Conservation (phyloP, 2,113 vertebrate genomes). For the Fregata magnificens region DNA sequence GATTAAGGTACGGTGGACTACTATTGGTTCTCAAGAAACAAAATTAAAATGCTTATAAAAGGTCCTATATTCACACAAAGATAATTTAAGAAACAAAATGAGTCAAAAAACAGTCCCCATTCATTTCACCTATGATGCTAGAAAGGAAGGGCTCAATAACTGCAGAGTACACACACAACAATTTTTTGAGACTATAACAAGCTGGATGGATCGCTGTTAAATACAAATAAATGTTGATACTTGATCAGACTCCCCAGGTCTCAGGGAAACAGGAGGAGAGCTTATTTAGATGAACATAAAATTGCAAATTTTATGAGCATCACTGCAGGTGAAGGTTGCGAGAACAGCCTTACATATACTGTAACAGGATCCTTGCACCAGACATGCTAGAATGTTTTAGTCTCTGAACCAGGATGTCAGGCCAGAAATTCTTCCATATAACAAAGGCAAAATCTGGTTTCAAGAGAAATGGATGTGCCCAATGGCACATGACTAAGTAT, state of each 20-base stretch:
- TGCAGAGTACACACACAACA: neutral
- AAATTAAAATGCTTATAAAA: neutral
- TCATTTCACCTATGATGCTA: neutral
- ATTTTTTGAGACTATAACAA: neutral
- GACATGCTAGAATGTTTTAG: neutral
- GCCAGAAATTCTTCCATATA: neutral
- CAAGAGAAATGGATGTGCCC: neutral
- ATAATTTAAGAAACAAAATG: neutral
- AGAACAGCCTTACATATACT: neutral
- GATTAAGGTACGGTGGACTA: neutral
- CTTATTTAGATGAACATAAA: constrained; percentile 1
- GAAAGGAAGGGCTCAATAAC: neutral
- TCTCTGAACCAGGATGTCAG: neutral
- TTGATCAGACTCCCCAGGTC: neutral
- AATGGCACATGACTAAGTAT: neutral
- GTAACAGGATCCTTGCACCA: neutral
- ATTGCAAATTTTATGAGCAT: neutral
- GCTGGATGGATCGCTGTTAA: neutral
- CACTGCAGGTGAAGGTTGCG: neutral
- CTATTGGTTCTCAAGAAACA: neutral
- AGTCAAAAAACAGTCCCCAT: neutral
- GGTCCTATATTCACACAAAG: neutral
- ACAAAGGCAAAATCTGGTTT: neutral
- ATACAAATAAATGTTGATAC: neutral
- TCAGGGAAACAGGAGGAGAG: neutral